Percentiles rank a stretch among this genome's conserved stretches.
phyloP scores from a whole-genome alignment of 2,797 vertebrate genomes.

The Vespertilio murinus region DNA sequence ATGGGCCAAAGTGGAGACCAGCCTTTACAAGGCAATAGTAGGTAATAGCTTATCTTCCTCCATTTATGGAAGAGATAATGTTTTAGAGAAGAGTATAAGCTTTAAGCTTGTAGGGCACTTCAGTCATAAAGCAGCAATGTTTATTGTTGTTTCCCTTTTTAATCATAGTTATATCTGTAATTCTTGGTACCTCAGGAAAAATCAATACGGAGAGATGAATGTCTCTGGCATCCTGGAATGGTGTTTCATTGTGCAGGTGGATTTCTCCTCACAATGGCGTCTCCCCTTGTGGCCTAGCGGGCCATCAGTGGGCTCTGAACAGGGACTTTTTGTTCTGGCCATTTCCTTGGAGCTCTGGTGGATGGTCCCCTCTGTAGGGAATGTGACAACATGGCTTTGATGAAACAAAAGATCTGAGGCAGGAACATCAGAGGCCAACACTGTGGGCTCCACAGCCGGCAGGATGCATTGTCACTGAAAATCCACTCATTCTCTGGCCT shows the following conservation, averaged over 20 bases:
- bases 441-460: background rate
- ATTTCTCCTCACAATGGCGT: background rate
- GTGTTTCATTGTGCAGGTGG: background rate
- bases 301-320: too few relatives aligned
- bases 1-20: background rate
- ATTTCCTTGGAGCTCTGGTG: background rate
- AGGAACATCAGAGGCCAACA: background rate
- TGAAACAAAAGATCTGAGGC: background rate
- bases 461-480: background rate
- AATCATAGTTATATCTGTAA: background rate
- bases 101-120: background rate
- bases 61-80: background rate
- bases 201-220: background rate
- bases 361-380: background rate
- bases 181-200: background rate
- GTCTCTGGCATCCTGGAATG: background rate
- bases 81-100: slow-evolving; percentile 43
- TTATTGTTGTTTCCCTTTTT: background rate
- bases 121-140: background rate
- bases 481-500: background rate
- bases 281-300: accelerated
- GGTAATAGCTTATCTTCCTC: background rate
- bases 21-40: background rate
- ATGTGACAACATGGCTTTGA: background rate
- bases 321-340: background rate